Evolutionary conservation across 2,888 invertebrate genomes (phyloP).

Genomic region (Calliphora vomitoria): DNA sequence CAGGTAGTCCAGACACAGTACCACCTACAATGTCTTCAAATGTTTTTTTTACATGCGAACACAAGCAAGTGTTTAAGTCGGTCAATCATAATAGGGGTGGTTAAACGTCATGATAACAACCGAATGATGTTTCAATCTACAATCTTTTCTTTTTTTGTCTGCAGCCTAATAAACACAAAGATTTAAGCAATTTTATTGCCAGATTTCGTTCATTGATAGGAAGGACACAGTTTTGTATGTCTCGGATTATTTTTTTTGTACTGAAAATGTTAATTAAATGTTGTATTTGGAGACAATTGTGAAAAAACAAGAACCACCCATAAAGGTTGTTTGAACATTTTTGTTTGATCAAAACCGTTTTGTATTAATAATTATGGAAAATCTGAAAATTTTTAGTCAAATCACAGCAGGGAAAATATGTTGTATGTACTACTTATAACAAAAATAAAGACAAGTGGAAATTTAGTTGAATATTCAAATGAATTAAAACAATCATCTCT

Average conservation of each 20-base stretch:
- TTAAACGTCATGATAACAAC: conserved; percentile 55
- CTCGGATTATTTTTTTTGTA: conserved; percentile 3
- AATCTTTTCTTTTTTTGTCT: conserved; percentile 9
- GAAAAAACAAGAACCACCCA: background rate
- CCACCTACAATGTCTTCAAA: conserved; percentile 65
- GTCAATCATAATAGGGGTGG: conserved; percentile 51
- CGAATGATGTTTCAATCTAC: conserved; percentile 31
- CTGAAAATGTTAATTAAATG: conserved; percentile 25
- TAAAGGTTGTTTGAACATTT: background rate
- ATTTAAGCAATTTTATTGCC: conserved; percentile 42
- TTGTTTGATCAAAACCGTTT: conserved; percentile 36
- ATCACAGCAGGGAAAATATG: background rate
- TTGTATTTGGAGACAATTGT: conserved; percentile 27
- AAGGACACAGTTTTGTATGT: background rate
- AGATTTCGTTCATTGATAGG: conserved; percentile 60
- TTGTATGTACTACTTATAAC: too few species aligned
- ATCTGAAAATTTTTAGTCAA: background rate
- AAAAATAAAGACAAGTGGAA: too few species aligned
- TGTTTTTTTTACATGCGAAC: background rate
- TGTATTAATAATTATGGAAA: background rate
- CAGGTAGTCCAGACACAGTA: conserved; percentile 72
- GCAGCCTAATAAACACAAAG: background rate
- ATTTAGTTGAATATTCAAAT: too few species aligned
- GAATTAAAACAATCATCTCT: too few species aligned
- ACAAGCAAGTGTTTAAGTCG: conserved; percentile 53